Base-by-base conservation (phyloP, 37 sponge, comb jelly and placozoan species). In the Bolinopsis microptera region DNA sequence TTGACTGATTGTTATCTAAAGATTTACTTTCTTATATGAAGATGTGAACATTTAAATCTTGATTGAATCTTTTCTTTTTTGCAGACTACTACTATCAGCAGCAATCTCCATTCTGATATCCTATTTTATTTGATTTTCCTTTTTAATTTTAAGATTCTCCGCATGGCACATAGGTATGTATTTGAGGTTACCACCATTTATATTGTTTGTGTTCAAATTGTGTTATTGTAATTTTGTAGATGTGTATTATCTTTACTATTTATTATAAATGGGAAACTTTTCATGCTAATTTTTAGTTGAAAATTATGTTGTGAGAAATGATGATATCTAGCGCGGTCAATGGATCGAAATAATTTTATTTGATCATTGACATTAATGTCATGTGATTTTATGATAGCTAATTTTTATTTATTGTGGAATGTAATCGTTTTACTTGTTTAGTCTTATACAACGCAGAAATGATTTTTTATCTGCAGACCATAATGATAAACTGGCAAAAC, bases 241-340 rank as follows among this genome's bases (percentile, higher is more conserved):
- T 48, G 61, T 48, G 61, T 48, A 48, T 48, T 48, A 48, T 48
- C 61, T 48, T 48, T 48, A 48, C 61, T 48, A 48, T 48, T 48
- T 48, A 48, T 48, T 48, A 48, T 48, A 48, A 48, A 48, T 72
- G 75, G 75, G 75, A 72, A 72, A 72, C 3, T 72, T 72, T 24
- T 72, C 75, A n/a, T 72, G 75, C 18, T 72, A 30, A 72, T 72
- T 72, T 72, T 48, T 13, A 48, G 61, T 48, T 48, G 61, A 48
- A 48, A 48, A 48, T 48, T 13, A 48, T 48, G 5, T 48, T 13
- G 61, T 48, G 61, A 48, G 61, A 48, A 48, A 48, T 48, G 61
- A 48, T 48, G 13, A 48, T 48, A 48, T 48, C 61, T 18, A 13
- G 13, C 61, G 61, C 61, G 61, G 61, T 48, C 61, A 48, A 18